Base-by-base conservation (phyloP, 2,888 invertebrate species). In the Microplitis manilae region DNA sequence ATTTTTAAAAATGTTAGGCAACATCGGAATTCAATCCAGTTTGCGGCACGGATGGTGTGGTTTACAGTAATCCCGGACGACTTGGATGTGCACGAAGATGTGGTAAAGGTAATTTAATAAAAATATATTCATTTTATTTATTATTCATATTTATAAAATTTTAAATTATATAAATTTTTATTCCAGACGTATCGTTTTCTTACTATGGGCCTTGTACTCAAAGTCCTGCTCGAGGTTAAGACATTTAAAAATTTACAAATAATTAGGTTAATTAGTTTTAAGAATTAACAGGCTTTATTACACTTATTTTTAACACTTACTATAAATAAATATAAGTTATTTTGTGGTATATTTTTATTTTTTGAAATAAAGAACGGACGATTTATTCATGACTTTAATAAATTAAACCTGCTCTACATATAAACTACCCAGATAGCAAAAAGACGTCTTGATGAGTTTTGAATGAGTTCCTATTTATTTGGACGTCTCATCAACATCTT, bases 11-110 rank as follows among this genome's bases (percentile, higher is more conserved):
- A 59, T 60, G 78, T 20, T 62, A 74, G 87, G 71, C 60, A 1
- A 87, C 88, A 6, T 9, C 77, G 0, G 86, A 88, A 41, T 88
- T 86, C 70, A 88, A 87, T 82, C 88, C 88, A 20, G 84, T 88
- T 30, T 88, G 88, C 41, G 88, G 88, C 6, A 76, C 84, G 13
- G 85, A 88, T 72, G 78, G 77, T 5, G 59, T 77, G 0, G 64
- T 72, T 0, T 88, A 88, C 67, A 65, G 40, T 0, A 88, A 88
- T 82, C 85, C 85, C 9, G 86, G 86, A 68, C 71, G 40, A 38
- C 61, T 88, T 8, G 69, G 5, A 6, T 88, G 88, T 69, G 84
- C 85, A 0, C 1, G n/a, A 30, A 6, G 6, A 1, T 88, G 88
- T 67, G 88, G 88, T 40, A 81, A 68, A 77, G 69, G 88, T 88